These are phyloP conservation scores for Brachynemurus nebulosus DNA, from an alignment of 2,888 invertebrate species.

Conservation along the genomic window DNA sequence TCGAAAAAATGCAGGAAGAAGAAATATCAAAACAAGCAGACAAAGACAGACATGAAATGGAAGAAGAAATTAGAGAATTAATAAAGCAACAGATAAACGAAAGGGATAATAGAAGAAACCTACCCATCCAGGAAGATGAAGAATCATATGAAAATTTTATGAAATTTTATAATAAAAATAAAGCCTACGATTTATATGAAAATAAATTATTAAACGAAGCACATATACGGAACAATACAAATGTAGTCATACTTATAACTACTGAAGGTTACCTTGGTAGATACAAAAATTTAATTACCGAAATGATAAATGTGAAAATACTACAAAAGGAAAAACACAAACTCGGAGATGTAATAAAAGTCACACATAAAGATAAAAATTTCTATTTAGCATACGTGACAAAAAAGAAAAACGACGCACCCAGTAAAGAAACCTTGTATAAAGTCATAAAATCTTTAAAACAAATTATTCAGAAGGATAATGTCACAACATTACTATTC, in stretches of 20 bases:
- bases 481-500: background rate
- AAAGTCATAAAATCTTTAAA: background rate
- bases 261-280: background rate
- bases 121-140: background rate
- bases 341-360: background rate
- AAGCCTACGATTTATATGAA: background rate
- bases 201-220: background rate
- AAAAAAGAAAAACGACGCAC: background rate
- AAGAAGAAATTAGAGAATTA: background rate
- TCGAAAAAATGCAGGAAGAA: background rate
- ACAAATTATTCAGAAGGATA: background rate
- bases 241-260: background rate
- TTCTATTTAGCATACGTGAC: background rate
- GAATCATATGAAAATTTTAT: background rate
- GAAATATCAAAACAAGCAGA: background rate
- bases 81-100: background rate
- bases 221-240: background rate
- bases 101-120: background rate
- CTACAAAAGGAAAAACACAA: background rate
- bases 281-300: background rate
- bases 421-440: background rate
- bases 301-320: background rate
- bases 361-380: background rate
- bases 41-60: background rate
- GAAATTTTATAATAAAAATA: background rate